phyloP scores from a whole-genome alignment of 2,113 vertebrate genomes.

The Pholis gunnellus region DNA sequence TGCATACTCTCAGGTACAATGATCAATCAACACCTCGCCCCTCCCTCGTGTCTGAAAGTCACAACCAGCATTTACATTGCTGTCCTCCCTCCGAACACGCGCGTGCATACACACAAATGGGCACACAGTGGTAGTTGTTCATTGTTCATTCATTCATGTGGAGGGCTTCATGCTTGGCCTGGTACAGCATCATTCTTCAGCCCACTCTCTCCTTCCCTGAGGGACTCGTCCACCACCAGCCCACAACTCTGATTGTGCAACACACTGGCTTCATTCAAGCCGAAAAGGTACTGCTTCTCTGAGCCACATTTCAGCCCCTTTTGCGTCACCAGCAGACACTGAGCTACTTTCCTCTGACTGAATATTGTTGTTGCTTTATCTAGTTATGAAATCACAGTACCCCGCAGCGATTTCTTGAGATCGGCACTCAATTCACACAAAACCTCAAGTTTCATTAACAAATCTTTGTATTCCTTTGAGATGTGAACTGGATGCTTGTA shows the following conservation, averaged over 20 bases:
- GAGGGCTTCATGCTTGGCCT: constrained; percentile 76
- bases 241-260: constrained; percentile 77
- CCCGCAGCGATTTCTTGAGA: neutral
- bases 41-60: constrained; percentile 45
- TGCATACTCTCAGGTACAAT: constrained; percentile 32
- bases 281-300: constrained; percentile 55
- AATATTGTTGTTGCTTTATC: constrained; percentile 49
- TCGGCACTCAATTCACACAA: neutral
- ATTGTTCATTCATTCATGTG: constrained; percentile 86
- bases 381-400: constrained; percentile 39
- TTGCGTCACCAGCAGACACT: constrained; percentile 57
- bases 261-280: constrained; percentile 80
- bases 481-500: neutral
- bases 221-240: constrained; percentile 71
- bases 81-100: constrained; percentile 30
- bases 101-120: constrained; percentile 31
- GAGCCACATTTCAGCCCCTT: constrained; percentile 57
- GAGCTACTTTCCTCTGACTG: constrained; percentile 29
- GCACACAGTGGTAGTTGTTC: constrained; percentile 79
- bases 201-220: constrained; percentile 72
- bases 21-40: constrained; percentile 24
- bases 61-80: constrained; percentile 42
- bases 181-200: constrained; percentile 75
- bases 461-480: neutral
- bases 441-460: constrained; percentile 1